A percentile compares a stretch with the other conserved stretches of the same genome.
These are phyloP conservation scores for Elephas maximus DNA, from an alignment of 2,113 vertebrate genomes.

Conservation along the genomic window DNA sequence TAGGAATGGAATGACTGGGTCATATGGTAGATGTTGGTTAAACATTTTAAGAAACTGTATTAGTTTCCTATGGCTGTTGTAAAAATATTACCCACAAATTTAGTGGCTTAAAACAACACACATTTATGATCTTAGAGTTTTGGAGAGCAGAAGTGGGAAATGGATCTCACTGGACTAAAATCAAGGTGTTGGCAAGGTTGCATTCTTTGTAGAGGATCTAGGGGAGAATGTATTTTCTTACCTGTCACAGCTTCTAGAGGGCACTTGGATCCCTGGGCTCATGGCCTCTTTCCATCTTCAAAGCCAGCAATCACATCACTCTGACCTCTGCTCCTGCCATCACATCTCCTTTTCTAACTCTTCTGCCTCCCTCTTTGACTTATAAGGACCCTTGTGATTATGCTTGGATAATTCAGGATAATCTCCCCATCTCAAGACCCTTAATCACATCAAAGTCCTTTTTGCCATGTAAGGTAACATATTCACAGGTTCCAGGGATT, in stretches of 20 bases:
- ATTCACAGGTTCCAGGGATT: neutral
- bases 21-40: neutral
- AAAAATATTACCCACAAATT: neutral
- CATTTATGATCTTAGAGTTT: neutral
- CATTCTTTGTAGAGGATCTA: neutral
- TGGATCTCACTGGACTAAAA: neutral
- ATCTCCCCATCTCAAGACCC: neutral
- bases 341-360: neutral
- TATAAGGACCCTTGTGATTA: neutral
- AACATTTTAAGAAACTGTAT: slow-evolving; percentile 9
- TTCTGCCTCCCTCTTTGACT: neutral
- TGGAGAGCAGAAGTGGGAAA: neutral
- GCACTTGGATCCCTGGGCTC: neutral
- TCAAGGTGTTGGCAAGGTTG: neutral
- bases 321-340: neutral
- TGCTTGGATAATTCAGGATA: neutral
- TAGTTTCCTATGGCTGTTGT: neutral
- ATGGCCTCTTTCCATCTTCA: neutral
- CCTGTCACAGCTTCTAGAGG: neutral
- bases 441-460: neutral
- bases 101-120: neutral
- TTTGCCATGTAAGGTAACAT: neutral
- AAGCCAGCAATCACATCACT: neutral
- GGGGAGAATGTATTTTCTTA: neutral
- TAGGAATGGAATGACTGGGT: neutral